Base-by-base conservation (phyloP, 2,113 vertebrate genomes). In the Vimba vimba region DNA sequence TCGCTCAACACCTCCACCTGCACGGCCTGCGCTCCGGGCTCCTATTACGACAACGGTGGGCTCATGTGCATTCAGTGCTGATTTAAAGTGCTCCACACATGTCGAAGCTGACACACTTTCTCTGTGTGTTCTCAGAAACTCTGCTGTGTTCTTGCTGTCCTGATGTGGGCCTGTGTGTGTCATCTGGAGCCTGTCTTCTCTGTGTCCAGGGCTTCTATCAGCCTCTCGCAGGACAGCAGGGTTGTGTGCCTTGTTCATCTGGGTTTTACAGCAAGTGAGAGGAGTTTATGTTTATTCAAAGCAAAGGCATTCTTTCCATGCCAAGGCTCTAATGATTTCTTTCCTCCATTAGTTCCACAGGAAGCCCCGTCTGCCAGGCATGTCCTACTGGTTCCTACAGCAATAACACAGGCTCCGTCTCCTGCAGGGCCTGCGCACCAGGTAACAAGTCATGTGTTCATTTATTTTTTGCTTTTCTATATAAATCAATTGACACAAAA, bases 211-310 rank as follows among this genome's bases (percentile, higher is more conserved):
- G 97, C 25, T 95, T 92, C 82, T 95, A 94, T 90, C 97, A 97
- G 90, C 93, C 96, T 0, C 78, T 89, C 4, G 85, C 92, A 0
- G 96, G 95, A 74, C 95, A 96, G 86, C 89, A 19, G 43, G 84
- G 82, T 0, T 97, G 97, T 88, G 66, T 94, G 86, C 95, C 96
- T 23, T 97, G 97, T 86, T 89, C 84, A 0, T 91, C 15, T 60
- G 97, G 97, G 0, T 92, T 17, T 80, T 97, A 95, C 80, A 77
- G 88, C 87, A 96, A 96, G 97, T 97, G 91, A 93, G 93, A 57
- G 19, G 6, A 83, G 23, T 57, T n/a, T 62, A 57, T 60, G 19
- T 39, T 33, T 11, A 25, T 73, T 59, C 2, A 10, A 71, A 57
- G 33, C 68, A 39, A 17, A 21, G 6, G 7, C 19, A 3, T 8